Percentiles rank a stretch among this genome's conserved stretches.
Evolutionary conservation across 2,888 invertebrate genomes (phyloP).

Genomic region (Acanthosoma haemorrhoidale): DNA sequence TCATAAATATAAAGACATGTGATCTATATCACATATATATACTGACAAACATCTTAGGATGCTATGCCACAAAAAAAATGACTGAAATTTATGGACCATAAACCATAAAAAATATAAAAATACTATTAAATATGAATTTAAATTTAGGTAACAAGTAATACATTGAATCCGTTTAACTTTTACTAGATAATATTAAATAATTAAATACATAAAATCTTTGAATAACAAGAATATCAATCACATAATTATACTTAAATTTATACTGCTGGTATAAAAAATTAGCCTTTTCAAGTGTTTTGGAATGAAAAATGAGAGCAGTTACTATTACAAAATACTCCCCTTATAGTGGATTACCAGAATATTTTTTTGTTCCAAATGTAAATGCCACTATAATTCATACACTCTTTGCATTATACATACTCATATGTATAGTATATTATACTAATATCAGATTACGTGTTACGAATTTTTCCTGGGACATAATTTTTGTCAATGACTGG

Average conservation of each 20-base stretch:
- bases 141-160: constrained; percentile 14
- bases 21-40: not conserved
- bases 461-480: constrained; percentile 97
- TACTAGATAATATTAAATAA: not conserved
- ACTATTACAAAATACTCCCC: constrained; percentile 18
- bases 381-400: constrained; percentile 17
- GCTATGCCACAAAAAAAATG: not conserved
- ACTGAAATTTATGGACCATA: not conserved
- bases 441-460: constrained; percentile 62
- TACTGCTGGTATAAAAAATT: constrained; percentile 19
- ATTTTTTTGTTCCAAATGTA: not conserved
- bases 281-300: constrained; percentile 20
- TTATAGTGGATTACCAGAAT: constrained; percentile 16
- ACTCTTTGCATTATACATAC: not conserved
- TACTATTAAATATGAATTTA: constrained; percentile 9
- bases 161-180: not conserved
- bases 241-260: constrained; percentile 24
- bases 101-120: not conserved
- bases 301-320: constrained; percentile 19
- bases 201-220: constrained; percentile 23
- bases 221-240: constrained; percentile 27
- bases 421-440: not conserved
- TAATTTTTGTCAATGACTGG: constrained; percentile 97
- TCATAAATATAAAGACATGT: not conserved
- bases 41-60: not conserved